Base-by-base conservation (phyloP, 2,888 invertebrate species). In the Onchidella celtica region DNA sequence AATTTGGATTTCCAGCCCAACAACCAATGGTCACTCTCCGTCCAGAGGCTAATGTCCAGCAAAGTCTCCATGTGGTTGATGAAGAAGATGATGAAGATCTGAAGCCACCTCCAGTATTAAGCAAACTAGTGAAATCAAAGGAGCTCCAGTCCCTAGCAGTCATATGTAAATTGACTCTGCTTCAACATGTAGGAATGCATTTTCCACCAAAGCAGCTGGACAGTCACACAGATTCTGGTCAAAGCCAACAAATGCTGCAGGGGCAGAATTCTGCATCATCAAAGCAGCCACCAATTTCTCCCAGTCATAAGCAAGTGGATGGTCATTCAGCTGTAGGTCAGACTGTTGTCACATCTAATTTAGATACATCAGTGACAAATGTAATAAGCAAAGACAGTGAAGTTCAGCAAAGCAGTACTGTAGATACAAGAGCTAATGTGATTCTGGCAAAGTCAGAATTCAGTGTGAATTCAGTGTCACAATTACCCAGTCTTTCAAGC, bases 41-140 rank as follows among this genome's bases (percentile, higher is more conserved):
- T 47, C 3, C 59, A 24, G 27, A 24, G 14, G 59, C 59, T 27
- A 59, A 4, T 24, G 59, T 59, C 59, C n/a, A 3, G n/a, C 3
- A 24, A 59, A 11, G 9, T 17, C 47, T 47, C 17, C 9, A 47
- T 6, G 17, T 11, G 47, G 57, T 55, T 0, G 55, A 68, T 32
- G 69, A 55, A 14, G 76, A 77, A n/a, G 66, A 63, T 3, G 77
- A 77, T n/a, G 69, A 68, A 29, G 69, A 68, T 17, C 14, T 78
- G 2, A 63, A 32, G 34, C 78, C 78, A 2, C 78, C 78, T 32
- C 78, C 78, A 4, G 59, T 78, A 9, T 57, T 78, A 24, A 69
- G 59, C 38, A 57, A 57, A 40, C 24, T 27, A 11, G n/a, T 29
- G 3, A 55, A 27, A n/a, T 4, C 6, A 4, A 38, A 29, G 6